phyloP scores from a whole-genome alignment of 2,797 vertebrate genomes.

The Tolypeutes matacus region DNA sequence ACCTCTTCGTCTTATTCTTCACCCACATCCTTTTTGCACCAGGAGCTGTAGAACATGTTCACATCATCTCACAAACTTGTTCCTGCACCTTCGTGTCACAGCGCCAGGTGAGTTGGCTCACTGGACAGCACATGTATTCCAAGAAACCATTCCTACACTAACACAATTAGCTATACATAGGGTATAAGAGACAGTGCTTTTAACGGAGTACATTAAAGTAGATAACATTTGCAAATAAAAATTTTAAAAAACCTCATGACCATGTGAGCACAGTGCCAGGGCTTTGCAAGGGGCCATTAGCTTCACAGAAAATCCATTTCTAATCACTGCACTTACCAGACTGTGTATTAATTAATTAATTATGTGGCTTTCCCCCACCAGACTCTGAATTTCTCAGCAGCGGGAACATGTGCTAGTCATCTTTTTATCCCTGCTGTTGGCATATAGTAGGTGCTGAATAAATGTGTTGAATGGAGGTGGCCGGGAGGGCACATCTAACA shows the following conservation, averaged over 20 bases:
- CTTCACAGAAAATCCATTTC: conserved; percentile 56
- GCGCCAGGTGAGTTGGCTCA: not conserved
- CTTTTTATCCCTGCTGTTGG: not conserved
- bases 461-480: not conserved
- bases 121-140: not conserved
- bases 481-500: not conserved
- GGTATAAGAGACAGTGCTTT: not conserved
- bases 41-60: not conserved
- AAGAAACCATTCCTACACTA: not conserved
- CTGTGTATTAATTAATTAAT: conserved; percentile 48
- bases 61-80: not conserved
- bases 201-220: not conserved
- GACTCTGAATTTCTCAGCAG: not conserved
- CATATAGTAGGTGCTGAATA: not conserved
- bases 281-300: conserved; percentile 10
- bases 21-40: not conserved
- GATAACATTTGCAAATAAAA: not conserved
- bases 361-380: not conserved
- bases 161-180: not conserved
- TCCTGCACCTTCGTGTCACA: not conserved
- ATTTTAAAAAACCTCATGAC: not conserved
- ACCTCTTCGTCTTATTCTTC: not conserved
- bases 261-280: not conserved
- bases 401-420: not conserved
- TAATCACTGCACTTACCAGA: conserved; percentile 41